Evolutionary conservation across 2,888 invertebrate species (phyloP), one percentile per base, ranked within the genome.

Genomic region (Heliconius ethilla): DNA sequence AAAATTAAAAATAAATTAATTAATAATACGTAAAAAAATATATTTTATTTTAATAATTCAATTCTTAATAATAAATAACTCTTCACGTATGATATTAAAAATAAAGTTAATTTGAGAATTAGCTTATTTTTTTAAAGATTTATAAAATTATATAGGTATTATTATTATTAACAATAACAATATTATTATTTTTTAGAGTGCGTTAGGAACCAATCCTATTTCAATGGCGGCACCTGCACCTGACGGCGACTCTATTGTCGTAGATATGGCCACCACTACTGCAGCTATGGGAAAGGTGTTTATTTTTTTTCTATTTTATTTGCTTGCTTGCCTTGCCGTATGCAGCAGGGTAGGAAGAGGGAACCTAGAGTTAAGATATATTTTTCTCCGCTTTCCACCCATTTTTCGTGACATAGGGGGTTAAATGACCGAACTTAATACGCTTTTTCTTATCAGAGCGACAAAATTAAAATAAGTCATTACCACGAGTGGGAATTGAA

Each of bases 251-350:
- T 95, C 96, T 76, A 97, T 98, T 86, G 95, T 98, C 0, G 94
- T 99, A 22, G 99, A 99, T 87, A 97, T 99, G 98, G 99, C 99
- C 0, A 98, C 98, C 0, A 98, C 99, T 0, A 96, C 98, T 0
- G 99, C 98, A 0, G 98, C 99, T 15, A 95, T 99, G 82, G 99
- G 99, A 74, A 99, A 99, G 95, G 97, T 96, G 88, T 80, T n/a
- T 67, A 51, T 37, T 27, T 63, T 22, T n/a, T 5, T 37, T n/a
- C n/a, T n/a, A n/a, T n/a, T n/a, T n/a, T n/a, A 29, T 6, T 51
- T 51, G 18, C 45, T 45, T 45, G 45, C 18, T 18, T 51, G 18
- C 18, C 2, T 7, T 51, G 18, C 18, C 7, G 51, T 18, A 0
- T 0, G 18, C 18, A 51, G 7, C 51, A 7, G 18, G 51, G 2